phyloP scores from a whole-genome alignment of 2,888 invertebrate species.

The Molorchus minor region DNA sequence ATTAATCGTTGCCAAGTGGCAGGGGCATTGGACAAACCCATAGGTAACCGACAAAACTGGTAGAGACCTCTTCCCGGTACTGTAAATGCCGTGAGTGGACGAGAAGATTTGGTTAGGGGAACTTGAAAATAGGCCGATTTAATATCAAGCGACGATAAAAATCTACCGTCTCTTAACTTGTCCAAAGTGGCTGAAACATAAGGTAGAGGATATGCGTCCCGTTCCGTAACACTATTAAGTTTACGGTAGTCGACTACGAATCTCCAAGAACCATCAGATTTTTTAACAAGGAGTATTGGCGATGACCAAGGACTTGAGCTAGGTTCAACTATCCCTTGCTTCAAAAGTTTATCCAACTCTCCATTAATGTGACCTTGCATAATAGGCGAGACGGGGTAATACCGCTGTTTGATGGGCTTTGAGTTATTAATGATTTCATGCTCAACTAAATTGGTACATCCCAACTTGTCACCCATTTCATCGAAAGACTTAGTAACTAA shows the following conservation, averaged over 20 bases:
- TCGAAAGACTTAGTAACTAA: not conserved
- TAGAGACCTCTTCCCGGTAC: slow-evolving; percentile 47
- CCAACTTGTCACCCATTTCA: not conserved
- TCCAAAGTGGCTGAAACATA: slow-evolving; percentile 6
- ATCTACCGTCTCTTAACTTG: slow-evolving; percentile 13
- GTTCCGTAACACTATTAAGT: not conserved
- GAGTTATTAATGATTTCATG: not conserved
- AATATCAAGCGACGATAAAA: slow-evolving; percentile 5
- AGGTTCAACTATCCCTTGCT: slow-evolving; percentile 24
- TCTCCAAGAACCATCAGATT: slow-evolving; percentile 10
- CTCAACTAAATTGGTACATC: not conserved
- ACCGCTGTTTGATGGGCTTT: not conserved
- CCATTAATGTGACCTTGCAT: slow-evolving; percentile 23
- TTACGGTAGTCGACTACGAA: slow-evolving; percentile 19
- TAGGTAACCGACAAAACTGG: slow-evolving; percentile 51
- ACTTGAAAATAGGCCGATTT: slow-evolving; percentile 6
- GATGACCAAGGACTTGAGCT: slow-evolving; percentile 25
- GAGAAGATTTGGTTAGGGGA: not conserved
- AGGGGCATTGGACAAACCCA: slow-evolving; percentile 48
- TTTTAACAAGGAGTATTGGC: slow-evolving; percentile 18
- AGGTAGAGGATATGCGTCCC: slow-evolving; percentile 18
- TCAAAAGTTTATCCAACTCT: slow-evolving; percentile 20
- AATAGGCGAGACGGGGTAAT: not conserved
- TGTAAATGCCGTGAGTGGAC: slow-evolving; percentile 13
- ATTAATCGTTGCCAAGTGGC: slow-evolving; percentile 47